Evolutionary conservation across 2,797 vertebrate genomes (phyloP).

Genomic region (Tachyglossus aculeatus): DNA sequence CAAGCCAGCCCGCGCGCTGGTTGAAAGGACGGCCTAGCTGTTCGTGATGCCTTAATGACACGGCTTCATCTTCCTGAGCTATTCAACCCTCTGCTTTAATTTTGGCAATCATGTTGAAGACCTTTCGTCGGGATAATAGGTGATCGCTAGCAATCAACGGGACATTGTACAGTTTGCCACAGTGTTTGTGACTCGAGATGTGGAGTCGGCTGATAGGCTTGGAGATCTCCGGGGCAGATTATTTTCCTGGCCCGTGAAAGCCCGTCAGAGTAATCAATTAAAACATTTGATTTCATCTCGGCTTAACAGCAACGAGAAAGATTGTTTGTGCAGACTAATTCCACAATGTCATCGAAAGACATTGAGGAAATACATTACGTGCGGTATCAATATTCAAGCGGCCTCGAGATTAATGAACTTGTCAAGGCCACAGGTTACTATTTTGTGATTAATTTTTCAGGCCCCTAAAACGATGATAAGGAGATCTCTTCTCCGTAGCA

Average conservation of each 20-base stretch:
- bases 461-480: constrained; percentile 13
- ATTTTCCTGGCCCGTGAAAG: not conserved
- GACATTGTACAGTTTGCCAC: not conserved
- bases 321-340: constrained; percentile 27
- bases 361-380: constrained; percentile 40
- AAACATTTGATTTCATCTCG: constrained; percentile 35
- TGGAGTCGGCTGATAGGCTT: constrained; percentile 1
- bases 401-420: constrained; percentile 42
- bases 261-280: constrained; percentile 43
- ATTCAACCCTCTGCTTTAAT: constrained; percentile 1
- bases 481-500: constrained; percentile 23
- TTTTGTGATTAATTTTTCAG: constrained; percentile 22
- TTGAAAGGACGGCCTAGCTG: not conserved
- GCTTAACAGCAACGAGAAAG: constrained; percentile 13
- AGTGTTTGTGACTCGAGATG: constrained; percentile 37
- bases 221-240: constrained; percentile 1
- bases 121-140: constrained; percentile 11
- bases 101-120: constrained; percentile 10
- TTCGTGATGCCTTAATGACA: not conserved
- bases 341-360: constrained; percentile 25
- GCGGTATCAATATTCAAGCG: constrained; percentile 2
- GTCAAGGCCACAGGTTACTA: constrained; percentile 12
- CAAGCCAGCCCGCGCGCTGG: not conserved
- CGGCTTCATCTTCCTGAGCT: not conserved
- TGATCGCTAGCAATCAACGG: not conserved